Base-by-base conservation (phyloP, 2,888 invertebrate genomes). In the Himalopsyche kuldschensis region DNA sequence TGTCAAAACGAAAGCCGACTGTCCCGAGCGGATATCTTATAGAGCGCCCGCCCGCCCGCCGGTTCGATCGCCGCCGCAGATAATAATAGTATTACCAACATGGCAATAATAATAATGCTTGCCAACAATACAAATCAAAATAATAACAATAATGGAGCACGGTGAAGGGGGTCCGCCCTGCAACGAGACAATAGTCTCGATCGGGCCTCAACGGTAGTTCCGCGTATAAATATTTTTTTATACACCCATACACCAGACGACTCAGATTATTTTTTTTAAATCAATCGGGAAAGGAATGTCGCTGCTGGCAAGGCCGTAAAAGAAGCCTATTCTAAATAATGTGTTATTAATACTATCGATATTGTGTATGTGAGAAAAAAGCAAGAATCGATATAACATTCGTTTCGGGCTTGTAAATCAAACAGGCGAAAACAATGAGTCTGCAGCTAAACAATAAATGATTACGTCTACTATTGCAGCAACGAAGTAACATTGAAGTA, bases 1-100 rank as follows among this genome's bases (percentile, higher is more conserved):
- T 69, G 79, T 82, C 82, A 46, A 20, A 82, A 79, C 55, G 79
- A 80, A 80, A 82, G 79, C 76, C 69, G 30, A 69, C 30, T 27
- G 69, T 24, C 20, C 30, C 27, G 63, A 69, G 69, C 69, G 69
- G 69, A 69, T 69, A 69, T 69, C 69, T 69, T 41, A 41, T 41
- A 41, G 41, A 41, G 41, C 8, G 35, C 41, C 41, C 41, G 41
- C 41, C 41, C 41, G 41, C 41, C 41, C 69, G 69, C 69, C 69
- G 69, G 41, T 15, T 41, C 41, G 41, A 69, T 69, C 27, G 69
- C 69, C 69, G 27, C 69, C 69, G 27, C 15, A 69, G 69, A 69
- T 69, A 69, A 69, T 69, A 69, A 30, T 69, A 15, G 69, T 69
- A 69, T 69, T 69, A 30, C 69, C 69, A 69, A 69, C 69, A 27